These are phyloP conservation scores for Trachymyrmex septentrionalis DNA, from an alignment of 1,140 invertebrate genomes.

Conservation along the genomic window DNA sequence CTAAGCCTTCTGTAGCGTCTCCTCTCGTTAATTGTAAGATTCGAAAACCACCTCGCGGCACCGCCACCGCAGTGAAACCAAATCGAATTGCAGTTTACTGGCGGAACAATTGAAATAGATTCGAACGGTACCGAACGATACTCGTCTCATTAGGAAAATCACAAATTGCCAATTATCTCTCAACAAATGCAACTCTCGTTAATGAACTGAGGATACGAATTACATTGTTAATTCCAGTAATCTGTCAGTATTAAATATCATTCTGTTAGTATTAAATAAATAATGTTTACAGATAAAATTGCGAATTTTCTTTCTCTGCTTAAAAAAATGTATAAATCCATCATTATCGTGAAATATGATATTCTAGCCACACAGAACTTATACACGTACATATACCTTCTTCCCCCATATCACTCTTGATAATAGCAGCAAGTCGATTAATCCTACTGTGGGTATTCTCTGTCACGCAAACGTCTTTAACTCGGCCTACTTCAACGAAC, in stretches of 20 bases:
- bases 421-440: constrained; percentile 70
- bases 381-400: constrained; percentile 4
- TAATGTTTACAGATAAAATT: neutral
- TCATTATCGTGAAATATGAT: constrained; percentile 22
- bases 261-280: neutral
- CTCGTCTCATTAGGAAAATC: neutral
- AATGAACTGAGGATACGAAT: neutral
- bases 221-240: neutral
- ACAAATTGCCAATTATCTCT: constrained; percentile 11
- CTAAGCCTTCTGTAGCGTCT: neutral
- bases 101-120: neutral
- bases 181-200: neutral
- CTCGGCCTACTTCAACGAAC: constrained; percentile 58
- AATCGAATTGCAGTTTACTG: neutral
- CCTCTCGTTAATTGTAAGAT: neutral
- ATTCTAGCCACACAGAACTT: neutral
- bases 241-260: neutral
- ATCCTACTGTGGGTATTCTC: constrained; percentile 68
- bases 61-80: neutral
- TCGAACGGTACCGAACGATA: neutral
- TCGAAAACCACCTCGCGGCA: neutral
- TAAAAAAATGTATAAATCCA: neutral
- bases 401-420: constrained; percentile 30
- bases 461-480: constrained; percentile 67
- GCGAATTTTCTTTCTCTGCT: neutral